A percentile compares a stretch with the other conserved stretches of the same genome.
Conservation (phyloP, 2,113 vertebrate species). For the Coptodon bakossiorum region DNA sequence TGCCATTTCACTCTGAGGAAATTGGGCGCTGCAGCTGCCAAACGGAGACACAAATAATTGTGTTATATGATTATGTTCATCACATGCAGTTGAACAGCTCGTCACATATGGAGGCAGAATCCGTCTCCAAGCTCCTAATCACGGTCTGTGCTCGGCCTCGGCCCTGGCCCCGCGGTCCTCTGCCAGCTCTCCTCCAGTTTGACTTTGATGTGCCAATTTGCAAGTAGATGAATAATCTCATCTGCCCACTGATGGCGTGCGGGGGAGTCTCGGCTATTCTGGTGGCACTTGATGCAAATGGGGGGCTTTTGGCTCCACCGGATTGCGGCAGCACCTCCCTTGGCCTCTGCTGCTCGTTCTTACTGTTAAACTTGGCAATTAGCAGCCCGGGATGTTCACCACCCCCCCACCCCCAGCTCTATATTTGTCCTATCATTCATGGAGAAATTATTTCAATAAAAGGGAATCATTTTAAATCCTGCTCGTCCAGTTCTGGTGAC, state of each 20-base stretch:
- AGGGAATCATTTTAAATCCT: constrained; percentile 73
- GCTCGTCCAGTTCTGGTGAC: constrained; percentile 29
- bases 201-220: constrained; percentile 81
- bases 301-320: constrained; percentile 60
- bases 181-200: constrained; percentile 49
- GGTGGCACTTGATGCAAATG: constrained; percentile 67
- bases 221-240: constrained; percentile 78
- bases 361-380: constrained; percentile 78
- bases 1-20: background rate
- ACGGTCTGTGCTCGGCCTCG: background rate
- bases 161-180: constrained; percentile 1
- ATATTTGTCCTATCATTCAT: background rate
- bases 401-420: background rate
- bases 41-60: background rate
- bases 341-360: constrained; percentile 60
- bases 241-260: constrained; percentile 70
- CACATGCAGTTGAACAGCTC: background rate
- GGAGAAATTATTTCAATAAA: constrained; percentile 48
- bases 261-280: constrained; percentile 70
- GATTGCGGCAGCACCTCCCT: constrained; percentile 50
- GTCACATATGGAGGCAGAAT: background rate
- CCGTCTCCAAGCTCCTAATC: constrained; percentile 11
- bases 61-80: background rate
- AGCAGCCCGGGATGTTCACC: constrained; percentile 34
- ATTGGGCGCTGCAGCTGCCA: background rate